Evolutionary conservation across 2,888 invertebrate species (phyloP).

Genomic region (Caenorhabditis doughertyi): DNA sequence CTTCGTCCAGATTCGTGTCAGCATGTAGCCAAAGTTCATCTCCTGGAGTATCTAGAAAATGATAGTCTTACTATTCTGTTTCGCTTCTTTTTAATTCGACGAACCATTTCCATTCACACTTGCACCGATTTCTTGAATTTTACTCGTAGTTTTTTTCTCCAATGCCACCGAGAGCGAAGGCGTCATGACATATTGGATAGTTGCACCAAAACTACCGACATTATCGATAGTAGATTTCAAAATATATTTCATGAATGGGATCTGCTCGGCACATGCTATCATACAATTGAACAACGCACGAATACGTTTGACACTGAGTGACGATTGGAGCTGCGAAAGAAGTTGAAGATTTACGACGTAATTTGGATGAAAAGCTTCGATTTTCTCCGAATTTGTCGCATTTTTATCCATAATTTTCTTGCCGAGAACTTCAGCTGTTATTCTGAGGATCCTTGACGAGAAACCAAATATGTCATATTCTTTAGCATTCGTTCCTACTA

Average conservation of each 20-base stretch:
- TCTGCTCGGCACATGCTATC: constrained; percentile 20
- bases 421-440: constrained; percentile 49
- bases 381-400: background rate
- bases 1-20: constrained; percentile 9
- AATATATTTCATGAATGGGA: constrained; percentile 34
- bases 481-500: no score
- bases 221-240: constrained; percentile 32
- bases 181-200: constrained; percentile 43
- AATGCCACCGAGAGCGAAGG: constrained; percentile 11
- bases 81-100: no score
- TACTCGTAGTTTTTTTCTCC: constrained; percentile 2
- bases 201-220: constrained; percentile 22
- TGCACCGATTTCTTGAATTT: constrained; percentile 51
- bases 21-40: constrained; percentile 47
- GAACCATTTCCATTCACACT: constrained; percentile 9
- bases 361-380: constrained; percentile 19
- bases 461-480: no score
- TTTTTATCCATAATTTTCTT: constrained; percentile 22
- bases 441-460: no score
- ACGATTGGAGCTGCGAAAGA: constrained; percentile 12
- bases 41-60: constrained; percentile 8
- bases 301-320: constrained; percentile 22
- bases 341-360: constrained; percentile 38
- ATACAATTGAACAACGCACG: constrained; percentile 9
- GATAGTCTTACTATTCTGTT: no score